These are phyloP conservation scores for Orchesellides sinensis DNA, from an alignment of 2,888 invertebrate species.

Conservation along the genomic window DNA sequence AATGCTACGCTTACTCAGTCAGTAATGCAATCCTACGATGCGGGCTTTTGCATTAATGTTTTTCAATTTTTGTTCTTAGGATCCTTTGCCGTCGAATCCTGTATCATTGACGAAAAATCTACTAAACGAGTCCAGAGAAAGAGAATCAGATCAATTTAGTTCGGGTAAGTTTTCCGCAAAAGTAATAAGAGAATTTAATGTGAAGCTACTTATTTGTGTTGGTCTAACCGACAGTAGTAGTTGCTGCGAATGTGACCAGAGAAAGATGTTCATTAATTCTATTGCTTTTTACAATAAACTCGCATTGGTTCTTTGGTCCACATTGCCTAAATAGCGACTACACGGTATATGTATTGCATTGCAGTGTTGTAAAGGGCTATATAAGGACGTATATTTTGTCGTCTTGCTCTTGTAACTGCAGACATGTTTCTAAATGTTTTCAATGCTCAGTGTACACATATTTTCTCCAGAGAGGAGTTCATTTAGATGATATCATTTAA, in stretches of 20 bases:
- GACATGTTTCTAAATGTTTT: neutral
- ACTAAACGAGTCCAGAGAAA: conserved; percentile 66
- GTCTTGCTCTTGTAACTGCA: neutral
- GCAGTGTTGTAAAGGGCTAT: neutral
- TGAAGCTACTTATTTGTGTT: neutral
- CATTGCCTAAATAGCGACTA: neutral
- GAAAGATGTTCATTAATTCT: neutral
- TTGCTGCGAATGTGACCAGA: neutral
- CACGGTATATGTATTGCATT: neutral
- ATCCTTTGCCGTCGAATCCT: conserved; percentile 72
- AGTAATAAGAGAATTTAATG: too few species aligned
- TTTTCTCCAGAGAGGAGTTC: conserved; percentile 11
- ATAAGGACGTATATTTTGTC: neutral
- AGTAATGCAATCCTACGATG: conserved; percentile 11
- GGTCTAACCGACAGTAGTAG: conserved; percentile 1
- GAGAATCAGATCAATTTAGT: conserved; percentile 74
- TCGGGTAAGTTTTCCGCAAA: conserved; percentile 69
- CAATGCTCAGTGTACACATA: too few species aligned
- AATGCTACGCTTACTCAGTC: too few species aligned
- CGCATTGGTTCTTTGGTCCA: neutral
- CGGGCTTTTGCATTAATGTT: neutral
- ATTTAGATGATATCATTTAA: conserved; percentile 54
- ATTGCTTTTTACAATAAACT: neutral
- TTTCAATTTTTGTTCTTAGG: conserved; percentile 61
- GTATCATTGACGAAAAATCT: conserved; percentile 68